These are phyloP conservation scores for Pteruthius melanotis DNA, from an alignment of 2,113 vertebrate genomes.

Conservation along the genomic window DNA sequence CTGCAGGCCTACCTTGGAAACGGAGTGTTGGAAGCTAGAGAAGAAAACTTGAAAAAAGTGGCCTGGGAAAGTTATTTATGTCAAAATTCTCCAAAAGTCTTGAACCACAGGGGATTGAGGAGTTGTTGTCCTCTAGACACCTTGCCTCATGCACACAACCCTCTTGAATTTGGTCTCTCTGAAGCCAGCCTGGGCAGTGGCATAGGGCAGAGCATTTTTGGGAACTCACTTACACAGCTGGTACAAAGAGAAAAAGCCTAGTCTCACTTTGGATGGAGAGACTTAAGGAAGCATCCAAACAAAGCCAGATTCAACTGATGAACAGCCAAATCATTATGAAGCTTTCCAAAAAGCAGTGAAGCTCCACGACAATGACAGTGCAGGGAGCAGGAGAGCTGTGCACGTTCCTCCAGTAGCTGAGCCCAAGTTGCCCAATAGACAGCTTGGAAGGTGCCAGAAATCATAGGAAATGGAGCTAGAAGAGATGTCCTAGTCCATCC, in stretches of 20 bases:
- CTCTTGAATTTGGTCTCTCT: background rate
- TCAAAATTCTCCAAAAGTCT: background rate
- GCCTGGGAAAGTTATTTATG: background rate
- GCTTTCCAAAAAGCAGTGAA: background rate
- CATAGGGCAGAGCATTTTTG: background rate
- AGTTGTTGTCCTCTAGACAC: background rate
- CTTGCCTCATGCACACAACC: fast-evolving
- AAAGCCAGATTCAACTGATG: background rate
- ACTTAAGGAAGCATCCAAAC: background rate
- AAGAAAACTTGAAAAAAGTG: background rate
- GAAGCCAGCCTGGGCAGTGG: background rate
- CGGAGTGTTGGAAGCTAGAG: background rate
- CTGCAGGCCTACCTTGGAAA: background rate
- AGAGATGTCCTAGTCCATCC: background rate
- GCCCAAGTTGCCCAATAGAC: background rate
- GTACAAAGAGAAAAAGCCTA: background rate
- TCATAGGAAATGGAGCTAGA: background rate
- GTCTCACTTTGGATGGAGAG: background rate
- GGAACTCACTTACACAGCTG: background rate
- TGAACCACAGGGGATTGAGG: background rate
- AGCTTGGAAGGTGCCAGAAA: background rate
- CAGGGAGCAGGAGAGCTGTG: background rate
- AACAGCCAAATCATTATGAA: background rate
- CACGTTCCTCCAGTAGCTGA: background rate
- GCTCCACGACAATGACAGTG: background rate